A percentile compares a stretch with the other conserved stretches of the same genome.
Conservation (phyloP, 2,113 vertebrate species). For the Lepus americanus region DNA sequence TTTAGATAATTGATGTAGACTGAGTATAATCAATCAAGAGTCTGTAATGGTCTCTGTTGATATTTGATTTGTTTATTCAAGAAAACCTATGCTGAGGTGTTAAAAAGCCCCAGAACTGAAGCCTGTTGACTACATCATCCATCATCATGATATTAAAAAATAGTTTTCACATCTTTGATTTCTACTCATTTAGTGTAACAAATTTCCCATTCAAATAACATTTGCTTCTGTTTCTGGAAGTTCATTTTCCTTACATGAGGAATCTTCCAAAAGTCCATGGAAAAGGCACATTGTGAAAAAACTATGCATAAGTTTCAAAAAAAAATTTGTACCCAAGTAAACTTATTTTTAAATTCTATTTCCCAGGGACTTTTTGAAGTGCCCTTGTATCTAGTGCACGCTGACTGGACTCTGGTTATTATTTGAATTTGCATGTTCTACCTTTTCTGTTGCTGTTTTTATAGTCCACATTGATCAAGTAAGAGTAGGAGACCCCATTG, state of each 20-base stretch:
- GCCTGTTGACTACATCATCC: not conserved
- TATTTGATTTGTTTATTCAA: conserved; percentile 15
- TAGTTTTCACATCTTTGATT: not conserved
- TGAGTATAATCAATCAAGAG: conserved; percentile 16
- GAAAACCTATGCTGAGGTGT: not conserved
- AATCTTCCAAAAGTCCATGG: no score
- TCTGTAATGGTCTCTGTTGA: not conserved
- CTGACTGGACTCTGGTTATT: not conserved
- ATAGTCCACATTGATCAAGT: not conserved
- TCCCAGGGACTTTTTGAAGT: no score
- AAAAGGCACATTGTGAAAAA: no score
- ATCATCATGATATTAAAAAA: not conserved
- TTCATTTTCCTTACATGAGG: not conserved
- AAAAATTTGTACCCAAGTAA: no score
- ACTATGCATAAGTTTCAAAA: no score
- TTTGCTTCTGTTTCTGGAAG: not conserved
- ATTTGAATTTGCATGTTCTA: not conserved
- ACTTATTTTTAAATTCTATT: no score
- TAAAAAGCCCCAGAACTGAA: not conserved
- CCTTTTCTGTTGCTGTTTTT: not conserved
- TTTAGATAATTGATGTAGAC: conserved; percentile 21
- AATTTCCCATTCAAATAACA: not conserved
- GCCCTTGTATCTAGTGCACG: not conserved
- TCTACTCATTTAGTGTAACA: not conserved
- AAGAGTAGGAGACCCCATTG: not conserved